Evolutionary conservation across 2,113 vertebrate species (phyloP).

Genomic region (Bambusicola thoracicus): DNA sequence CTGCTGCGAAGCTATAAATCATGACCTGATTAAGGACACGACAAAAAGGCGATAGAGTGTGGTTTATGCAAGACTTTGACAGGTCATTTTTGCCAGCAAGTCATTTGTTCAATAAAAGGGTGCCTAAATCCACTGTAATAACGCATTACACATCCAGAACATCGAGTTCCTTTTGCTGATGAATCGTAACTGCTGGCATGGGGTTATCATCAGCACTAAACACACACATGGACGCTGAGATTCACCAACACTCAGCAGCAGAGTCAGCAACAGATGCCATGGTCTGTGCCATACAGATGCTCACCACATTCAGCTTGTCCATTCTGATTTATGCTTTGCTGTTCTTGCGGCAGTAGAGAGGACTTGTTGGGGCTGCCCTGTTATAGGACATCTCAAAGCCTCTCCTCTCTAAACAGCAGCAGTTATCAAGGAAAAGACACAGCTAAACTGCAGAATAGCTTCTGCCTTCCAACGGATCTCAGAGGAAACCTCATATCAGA

Average conservation of each 20-base stretch:
- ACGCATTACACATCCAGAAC: accelerated
- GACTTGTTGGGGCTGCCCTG: background rate
- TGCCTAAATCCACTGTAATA: background rate
- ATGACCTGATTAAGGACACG: background rate
- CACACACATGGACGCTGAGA: background rate
- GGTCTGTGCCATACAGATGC: accelerated
- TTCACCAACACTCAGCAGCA: background rate
- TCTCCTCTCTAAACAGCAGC: background rate
- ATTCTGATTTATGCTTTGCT: background rate
- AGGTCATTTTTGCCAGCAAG: background rate
- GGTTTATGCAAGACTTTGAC: background rate
- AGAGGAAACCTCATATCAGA: background rate
- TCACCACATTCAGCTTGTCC: background rate
- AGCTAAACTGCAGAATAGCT: background rate
- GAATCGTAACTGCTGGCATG: background rate
- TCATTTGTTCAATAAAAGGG: background rate
- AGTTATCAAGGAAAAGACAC: background rate
- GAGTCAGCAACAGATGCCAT: background rate
- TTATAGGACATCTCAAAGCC: background rate
- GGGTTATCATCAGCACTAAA: background rate
- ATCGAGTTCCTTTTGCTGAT: background rate
- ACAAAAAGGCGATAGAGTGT: background rate
- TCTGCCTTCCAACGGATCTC: background rate
- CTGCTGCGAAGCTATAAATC: background rate
- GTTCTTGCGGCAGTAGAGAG: background rate